Base-by-base conservation (phyloP, 2,888 invertebrate genomes). In the Drosophila mettleri region DNA sequence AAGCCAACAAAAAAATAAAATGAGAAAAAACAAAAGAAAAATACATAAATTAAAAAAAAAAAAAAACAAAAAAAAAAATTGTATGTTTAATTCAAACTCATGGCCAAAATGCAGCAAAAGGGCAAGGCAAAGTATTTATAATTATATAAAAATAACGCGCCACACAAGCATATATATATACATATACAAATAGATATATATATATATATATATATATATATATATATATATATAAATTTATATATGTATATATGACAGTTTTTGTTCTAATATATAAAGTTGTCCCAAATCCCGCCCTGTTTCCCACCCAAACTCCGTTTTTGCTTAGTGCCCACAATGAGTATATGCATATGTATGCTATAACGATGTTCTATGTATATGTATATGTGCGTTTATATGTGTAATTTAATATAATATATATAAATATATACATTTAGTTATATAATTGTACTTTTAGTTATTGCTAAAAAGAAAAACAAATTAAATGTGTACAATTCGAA, bases 11-110 rank as follows among this genome's bases (percentile, higher is more conserved):
- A 63, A 45, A 64, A 55, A 61, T 49, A 27, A 67, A 16, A 63
- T n/a, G n/a, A 46, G 67, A 20, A 64, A 29, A 49, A 54, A 48
- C 16, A 53, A 20, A 60, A 58, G 39, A 43, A 31, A 31, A 45
- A 31, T 9, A 41, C 33, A 16, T n/a, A 54, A 43, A 18, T 10
- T 12, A 38, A 29, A 39, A 41, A 39, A 46, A 59, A 16, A 22
- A 12, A 18, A 24, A 41, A 9, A 45, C 43, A 69, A 63, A 58
- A 61, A 58, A 60, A 52, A 43, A 63, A 58, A 59, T 55, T 66
- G 43, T 71, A 82, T 77, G 72, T 83, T 86, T 88, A 83, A 86
- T 75, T 80, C 74, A 80, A 80, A 69, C 72, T 65, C 67, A 78
- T 77, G 79, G 79, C 77, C 81, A 77, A 80, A 80, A 74, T 64